Evolutionary conservation across 2,797 vertebrate genomes (phyloP).

Genomic region (Enteromius viviparus): DNA sequence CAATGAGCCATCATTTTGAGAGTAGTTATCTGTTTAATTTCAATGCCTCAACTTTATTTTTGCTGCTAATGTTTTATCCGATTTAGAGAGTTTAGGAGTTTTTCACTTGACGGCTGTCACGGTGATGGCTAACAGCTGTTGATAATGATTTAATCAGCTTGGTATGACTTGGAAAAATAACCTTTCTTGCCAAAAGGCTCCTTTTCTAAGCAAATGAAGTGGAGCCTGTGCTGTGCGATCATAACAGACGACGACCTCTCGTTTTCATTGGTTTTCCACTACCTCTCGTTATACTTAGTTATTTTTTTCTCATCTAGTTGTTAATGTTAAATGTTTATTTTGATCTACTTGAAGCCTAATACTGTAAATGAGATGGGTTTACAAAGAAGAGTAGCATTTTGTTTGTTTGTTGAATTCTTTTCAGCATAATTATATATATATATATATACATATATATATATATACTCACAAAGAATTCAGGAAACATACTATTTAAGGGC

Average conservation of each 20-base stretch:
- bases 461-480: constrained; percentile 90
- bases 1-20: background rate
- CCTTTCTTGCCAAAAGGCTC: constrained; percentile 45
- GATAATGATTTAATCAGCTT: constrained; percentile 39
- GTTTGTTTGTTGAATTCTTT: constrained; percentile 75
- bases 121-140: constrained; percentile 39
- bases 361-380: constrained; percentile 82
- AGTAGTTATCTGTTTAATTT: constrained; percentile 22
- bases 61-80: constrained; percentile 44
- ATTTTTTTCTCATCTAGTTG: constrained; percentile 84
- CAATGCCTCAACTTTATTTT: constrained; percentile 22
- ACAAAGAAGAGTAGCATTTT: constrained; percentile 76
- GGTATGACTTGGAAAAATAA: constrained; percentile 42
- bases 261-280: constrained; percentile 87
- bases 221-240: constrained; percentile 61
- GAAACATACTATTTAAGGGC: constrained; percentile 97
- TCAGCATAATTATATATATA: constrained; percentile 72
- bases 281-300: constrained; percentile 92
- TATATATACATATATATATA: constrained; percentile 49
- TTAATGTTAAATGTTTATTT: constrained; percentile 78
- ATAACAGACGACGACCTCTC: constrained; percentile 52
- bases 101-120: constrained; percentile 45
- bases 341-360: constrained; percentile 88
- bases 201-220: constrained; percentile 44
- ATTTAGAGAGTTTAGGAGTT: constrained; percentile 27